Conservation (phyloP, 1,140 invertebrate species). For the Ericerus pela region DNA sequence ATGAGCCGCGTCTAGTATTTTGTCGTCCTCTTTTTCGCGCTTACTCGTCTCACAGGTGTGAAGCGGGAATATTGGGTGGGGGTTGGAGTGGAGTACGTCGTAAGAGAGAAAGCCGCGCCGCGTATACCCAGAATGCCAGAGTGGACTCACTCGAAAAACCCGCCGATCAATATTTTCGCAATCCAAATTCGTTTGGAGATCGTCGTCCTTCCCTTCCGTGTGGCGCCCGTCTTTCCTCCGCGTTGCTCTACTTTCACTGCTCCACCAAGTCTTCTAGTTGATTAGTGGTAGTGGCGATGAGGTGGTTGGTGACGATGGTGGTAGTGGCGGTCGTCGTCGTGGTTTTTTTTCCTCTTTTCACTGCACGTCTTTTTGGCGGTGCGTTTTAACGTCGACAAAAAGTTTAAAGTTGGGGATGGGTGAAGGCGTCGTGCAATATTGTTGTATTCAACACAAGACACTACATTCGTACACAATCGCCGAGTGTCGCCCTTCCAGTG, state of each 20-base stretch:
- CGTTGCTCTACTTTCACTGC: constrained; percentile 16
- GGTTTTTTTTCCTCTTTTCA: too few relatives aligned
- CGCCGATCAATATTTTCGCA: constrained; percentile 11
- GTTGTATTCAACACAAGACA: too few relatives aligned
- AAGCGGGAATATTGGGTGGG: background rate
- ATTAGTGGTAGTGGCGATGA: background rate
- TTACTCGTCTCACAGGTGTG: too few relatives aligned
- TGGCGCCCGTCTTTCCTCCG: constrained; percentile 4
- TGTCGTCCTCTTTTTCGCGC: too few relatives aligned
- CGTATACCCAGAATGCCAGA: constrained; percentile 1
- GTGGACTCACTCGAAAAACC: too few relatives aligned
- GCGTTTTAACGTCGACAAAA: too few relatives aligned
- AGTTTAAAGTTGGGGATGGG: too few relatives aligned
- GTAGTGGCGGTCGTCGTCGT: background rate
- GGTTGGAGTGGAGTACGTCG: background rate
- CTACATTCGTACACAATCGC: too few relatives aligned
- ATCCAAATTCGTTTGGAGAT: constrained; percentile 1
- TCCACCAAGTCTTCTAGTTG: constrained; percentile 11
- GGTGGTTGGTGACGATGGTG: background rate
- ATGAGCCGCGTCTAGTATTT: too few relatives aligned
- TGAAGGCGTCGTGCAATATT: too few relatives aligned
- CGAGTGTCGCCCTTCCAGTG: too few relatives aligned
- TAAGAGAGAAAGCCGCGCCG: background rate
- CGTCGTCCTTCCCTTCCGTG: background rate
- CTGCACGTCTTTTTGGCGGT: too few relatives aligned